Percentiles rank a stretch among this genome's conserved stretches.
Conservation (phyloP, 2,113 vertebrate genomes). For the Todiramphus chloris region DNA sequence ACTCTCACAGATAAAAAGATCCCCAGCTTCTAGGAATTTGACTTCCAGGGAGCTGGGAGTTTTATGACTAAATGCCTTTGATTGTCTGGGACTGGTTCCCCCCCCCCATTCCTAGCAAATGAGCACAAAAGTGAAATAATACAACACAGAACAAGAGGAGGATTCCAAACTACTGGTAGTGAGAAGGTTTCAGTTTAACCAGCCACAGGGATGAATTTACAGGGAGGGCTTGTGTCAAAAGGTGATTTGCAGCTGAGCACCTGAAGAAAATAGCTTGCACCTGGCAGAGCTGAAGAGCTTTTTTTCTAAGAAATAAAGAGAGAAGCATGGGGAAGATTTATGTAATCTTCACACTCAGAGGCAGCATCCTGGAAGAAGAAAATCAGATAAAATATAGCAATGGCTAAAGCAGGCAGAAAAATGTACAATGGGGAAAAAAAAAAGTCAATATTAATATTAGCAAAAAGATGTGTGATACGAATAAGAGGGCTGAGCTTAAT, state of each 20-base stretch:
- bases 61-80: background rate
- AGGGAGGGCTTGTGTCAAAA: background rate
- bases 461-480: background rate
- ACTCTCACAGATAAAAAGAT: background rate
- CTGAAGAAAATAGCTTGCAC: background rate
- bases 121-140: background rate
- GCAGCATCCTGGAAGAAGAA: background rate
- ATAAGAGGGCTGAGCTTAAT: background rate
- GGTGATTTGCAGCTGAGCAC: background rate
- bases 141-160: background rate
- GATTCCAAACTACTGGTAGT: background rate
- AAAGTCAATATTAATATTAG: background rate
- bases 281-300: background rate
- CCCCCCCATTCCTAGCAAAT: background rate
- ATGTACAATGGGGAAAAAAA: background rate
- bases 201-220: background rate
- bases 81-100: background rate
- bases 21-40: background rate
- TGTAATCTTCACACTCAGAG: background rate
- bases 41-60: background rate
- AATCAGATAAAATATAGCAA: background rate
- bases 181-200: background rate
- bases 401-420: background rate
- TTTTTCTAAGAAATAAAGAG: background rate
- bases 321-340: background rate